These are phyloP conservation scores for Callopanchax toddi DNA, from an alignment of 2,113 vertebrate genomes.

Conservation along the genomic window DNA sequence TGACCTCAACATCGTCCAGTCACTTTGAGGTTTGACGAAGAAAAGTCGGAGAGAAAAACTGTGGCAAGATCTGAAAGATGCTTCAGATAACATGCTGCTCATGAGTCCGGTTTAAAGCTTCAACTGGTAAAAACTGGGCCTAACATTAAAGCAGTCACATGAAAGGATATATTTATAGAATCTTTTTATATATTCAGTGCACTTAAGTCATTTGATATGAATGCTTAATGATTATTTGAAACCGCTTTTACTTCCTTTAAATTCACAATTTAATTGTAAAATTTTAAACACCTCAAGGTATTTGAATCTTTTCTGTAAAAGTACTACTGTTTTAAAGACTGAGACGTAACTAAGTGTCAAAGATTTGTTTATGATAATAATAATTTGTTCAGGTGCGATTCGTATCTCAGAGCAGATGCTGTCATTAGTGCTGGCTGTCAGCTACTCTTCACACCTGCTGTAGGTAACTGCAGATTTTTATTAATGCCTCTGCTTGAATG, in stretches of 20 bases:
- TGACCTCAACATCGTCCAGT: conserved; percentile 7
- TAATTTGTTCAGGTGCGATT: conserved; percentile 24
- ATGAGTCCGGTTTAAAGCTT: neutral
- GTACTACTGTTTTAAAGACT: too few relatives aligned
- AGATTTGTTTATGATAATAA: neutral
- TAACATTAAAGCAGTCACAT: neutral
- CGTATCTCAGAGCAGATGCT: conserved; percentile 17
- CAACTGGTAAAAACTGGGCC: too few relatives aligned
- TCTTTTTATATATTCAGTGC: too few relatives aligned
- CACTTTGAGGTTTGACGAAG: conserved; percentile 17
- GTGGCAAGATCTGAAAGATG: conserved; percentile 6
- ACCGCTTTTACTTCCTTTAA: too few relatives aligned
- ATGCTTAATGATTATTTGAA: too few relatives aligned
- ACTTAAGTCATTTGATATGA: too few relatives aligned
- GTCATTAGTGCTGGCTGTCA: conserved; percentile 1
- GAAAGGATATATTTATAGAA: neutral
- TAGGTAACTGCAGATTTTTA: conserved; percentile 41
- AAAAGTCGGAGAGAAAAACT: neutral
- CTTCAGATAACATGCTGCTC: neutral
- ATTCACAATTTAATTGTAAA: too few relatives aligned
- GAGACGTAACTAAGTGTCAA: neutral
- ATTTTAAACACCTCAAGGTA: too few relatives aligned
- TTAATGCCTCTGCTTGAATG: conserved; percentile 29
- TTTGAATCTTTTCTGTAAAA: too few relatives aligned
- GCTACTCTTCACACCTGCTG: conserved; percentile 34